phyloP scores from a whole-genome alignment of 2,888 invertebrate species.

The Drosophila pseudotakahashii region DNA sequence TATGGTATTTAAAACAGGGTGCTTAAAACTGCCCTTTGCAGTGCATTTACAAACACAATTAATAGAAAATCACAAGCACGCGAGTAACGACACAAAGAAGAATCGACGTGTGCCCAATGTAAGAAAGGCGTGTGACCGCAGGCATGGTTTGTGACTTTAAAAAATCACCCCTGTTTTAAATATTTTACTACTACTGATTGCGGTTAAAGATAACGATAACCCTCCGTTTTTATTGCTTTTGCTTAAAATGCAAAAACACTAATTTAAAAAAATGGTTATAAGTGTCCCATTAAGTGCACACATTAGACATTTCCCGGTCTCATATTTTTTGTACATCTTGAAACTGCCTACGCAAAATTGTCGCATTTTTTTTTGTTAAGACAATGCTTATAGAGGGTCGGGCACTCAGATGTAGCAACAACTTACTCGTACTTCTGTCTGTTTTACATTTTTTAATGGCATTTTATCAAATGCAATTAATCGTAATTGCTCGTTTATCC shows the following conservation, averaged over 20 bases:
- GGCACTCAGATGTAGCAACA: slow-evolving; percentile 20
- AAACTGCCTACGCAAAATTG: slow-evolving; percentile 41
- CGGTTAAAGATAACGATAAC: too few species aligned
- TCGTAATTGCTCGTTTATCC: slow-evolving; percentile 71
- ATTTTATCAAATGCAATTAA: slow-evolving; percentile 74
- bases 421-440: slow-evolving; percentile 32
- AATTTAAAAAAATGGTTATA: neutral
- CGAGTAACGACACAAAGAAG: too few species aligned
- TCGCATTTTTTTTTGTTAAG: slow-evolving; percentile 38
- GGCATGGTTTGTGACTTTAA: too few species aligned
- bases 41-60: too few species aligned
- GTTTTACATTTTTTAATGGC: slow-evolving; percentile 62
- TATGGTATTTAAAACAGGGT: too few species aligned
- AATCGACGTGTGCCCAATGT: too few species aligned
- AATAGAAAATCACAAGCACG: too few species aligned
- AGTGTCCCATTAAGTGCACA: neutral
- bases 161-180: too few species aligned
- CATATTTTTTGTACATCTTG: neutral
- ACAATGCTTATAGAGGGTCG: slow-evolving; percentile 14
- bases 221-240: neutral
- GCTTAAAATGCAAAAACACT: neutral
- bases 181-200: too few species aligned
- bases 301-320: neutral
- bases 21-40: too few species aligned
- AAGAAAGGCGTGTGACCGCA: too few species aligned